These are phyloP conservation scores for Carlito syrichta DNA, from an alignment of 2,113 vertebrate species.

Conservation along the genomic window DNA sequence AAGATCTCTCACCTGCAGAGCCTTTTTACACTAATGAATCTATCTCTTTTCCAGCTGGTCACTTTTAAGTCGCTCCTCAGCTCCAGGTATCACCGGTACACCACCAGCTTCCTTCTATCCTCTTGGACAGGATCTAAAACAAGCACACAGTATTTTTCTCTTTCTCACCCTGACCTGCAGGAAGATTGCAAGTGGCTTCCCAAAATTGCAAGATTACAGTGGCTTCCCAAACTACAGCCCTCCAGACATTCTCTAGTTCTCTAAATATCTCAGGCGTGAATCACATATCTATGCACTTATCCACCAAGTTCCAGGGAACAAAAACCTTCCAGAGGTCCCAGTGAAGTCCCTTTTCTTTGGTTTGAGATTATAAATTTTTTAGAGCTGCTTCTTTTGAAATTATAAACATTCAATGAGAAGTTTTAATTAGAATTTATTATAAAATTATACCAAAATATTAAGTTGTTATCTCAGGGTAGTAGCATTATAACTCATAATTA, in stretches of 20 bases:
- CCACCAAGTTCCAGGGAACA: neutral
- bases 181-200: neutral
- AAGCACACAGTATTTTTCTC: neutral
- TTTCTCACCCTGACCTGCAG: neutral
- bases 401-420: neutral
- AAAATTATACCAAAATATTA: neutral
- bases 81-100: neutral
- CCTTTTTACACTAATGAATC: neutral
- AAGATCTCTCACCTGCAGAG: neutral
- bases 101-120: neutral
- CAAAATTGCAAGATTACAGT: neutral
- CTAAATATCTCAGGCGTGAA: slow-evolving; percentile 35
- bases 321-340: slow-evolving; percentile 1
- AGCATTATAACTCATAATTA: neutral
- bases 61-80: neutral
- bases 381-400: slow-evolving; percentile 23
- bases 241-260: slow-evolving; percentile 28
- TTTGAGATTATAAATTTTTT: neutral
- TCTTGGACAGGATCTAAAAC: neutral
- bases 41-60: neutral
- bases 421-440: neutral
- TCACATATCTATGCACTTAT: slow-evolving; percentile 30
- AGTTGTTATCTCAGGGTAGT: neutral
- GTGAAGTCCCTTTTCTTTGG: neutral
- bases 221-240: neutral